Base-by-base conservation (phyloP, 2,797 vertebrate genomes). In the Tokudaia tokunoshimensis region DNA sequence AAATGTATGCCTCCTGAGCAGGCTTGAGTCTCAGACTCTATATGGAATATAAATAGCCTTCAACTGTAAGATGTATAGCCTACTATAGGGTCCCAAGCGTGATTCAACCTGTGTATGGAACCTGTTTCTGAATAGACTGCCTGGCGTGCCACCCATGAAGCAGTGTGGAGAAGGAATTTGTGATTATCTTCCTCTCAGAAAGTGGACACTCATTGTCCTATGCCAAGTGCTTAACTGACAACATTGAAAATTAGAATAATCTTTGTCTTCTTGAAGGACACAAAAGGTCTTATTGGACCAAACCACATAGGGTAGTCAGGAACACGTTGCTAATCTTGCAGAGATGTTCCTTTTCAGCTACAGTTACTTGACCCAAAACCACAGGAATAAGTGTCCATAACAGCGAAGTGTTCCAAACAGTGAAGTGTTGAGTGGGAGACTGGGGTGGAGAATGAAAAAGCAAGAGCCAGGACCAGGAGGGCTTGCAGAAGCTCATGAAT, bases 171-270 rank as follows among this genome's bases (percentile, higher is more conserved):
- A 55, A 50, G 78, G 26, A 52, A 90, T 75, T 52, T 92, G 11
- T 84, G 67, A 80, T 41, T 85, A 92, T 87, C 4, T 34, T 87
- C 37, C 44, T 84, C 81, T 63, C 79, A 24, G 6, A 89, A 59
- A 94, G 76, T 11, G 29, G 76, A 84, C 65, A 50, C 29, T 37
- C 80, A 70, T n/a, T 20, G 9, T 55, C 26, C 50, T 75, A 22
- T 59, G 47, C 59, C 89, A 94, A 74, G 41, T 47, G 44, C 10
- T 86, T 81, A 81, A 44, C 31, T 70, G 47, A 61, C 11, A 13
- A n/a, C 6, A 34, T 94, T 84, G 85, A 88, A 87, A 89, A 84
- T 87, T 91, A 84, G 96, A 94, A 93, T 57, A 29, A 20, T 11
- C 57, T 85, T 83, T 94, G 61, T 72, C 63, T 24, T 88, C 89